Evolutionary conservation across 2,888 invertebrate species (phyloP).

Genomic region (Platycnemis pennipes): DNA sequence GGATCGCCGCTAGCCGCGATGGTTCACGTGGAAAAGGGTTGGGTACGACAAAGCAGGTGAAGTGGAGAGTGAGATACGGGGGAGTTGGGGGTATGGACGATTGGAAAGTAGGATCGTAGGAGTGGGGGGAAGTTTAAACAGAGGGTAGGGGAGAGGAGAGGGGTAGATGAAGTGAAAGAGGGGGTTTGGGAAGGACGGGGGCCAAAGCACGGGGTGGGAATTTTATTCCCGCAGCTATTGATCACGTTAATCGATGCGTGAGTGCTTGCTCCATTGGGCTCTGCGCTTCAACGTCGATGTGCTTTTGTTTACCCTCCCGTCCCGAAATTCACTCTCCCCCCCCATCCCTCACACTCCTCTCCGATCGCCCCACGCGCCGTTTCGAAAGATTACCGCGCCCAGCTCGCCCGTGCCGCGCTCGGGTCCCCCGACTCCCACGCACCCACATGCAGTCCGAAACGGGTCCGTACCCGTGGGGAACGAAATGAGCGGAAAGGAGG

Average conservation of each 20-base stretch:
- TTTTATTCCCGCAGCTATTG: slow-evolving; percentile 44
- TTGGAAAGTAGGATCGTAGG: not conserved
- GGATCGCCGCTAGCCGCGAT: too few relatives aligned
- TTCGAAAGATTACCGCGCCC: not conserved
- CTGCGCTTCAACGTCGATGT: slow-evolving; percentile 54
- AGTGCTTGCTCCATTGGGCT: slow-evolving; percentile 54
- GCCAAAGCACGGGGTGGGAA: not conserved
- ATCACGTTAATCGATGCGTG: slow-evolving; percentile 66
- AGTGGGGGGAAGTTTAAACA: not conserved
- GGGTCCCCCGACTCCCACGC: not conserved
- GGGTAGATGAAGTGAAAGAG: not conserved
- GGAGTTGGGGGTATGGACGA: not conserved
- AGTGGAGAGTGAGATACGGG: not conserved
- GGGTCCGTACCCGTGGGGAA: not conserved
- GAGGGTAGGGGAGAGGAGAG: not conserved
- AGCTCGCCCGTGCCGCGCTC: not conserved
- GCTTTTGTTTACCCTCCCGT: slow-evolving; percentile 53
- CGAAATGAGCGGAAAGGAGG: not conserved
- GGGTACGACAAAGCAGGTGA: not conserved
- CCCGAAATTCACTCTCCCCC: not conserved
- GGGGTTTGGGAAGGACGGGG: not conserved
- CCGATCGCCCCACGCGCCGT: not conserved
- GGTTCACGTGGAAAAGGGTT: too few relatives aligned
- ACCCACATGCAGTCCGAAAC: not conserved
- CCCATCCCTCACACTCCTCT: not conserved